Conservation (phyloP, 2,888 invertebrate genomes). For the Micropterix aruncella region DNA sequence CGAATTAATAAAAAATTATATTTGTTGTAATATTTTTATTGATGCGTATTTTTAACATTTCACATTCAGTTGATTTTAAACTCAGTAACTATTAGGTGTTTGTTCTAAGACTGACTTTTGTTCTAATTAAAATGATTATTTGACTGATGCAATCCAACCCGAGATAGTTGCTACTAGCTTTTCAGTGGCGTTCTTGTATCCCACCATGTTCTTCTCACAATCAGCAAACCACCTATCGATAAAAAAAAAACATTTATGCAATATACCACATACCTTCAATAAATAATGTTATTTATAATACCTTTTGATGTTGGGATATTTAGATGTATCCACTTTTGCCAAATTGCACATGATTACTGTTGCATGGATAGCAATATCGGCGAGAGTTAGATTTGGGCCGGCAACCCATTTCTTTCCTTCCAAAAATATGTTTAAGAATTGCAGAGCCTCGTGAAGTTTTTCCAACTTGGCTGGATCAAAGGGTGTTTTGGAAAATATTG, state of each 20-base stretch:
- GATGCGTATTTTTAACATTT: too few relatives aligned
- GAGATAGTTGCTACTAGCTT: too few relatives aligned
- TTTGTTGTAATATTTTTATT: too few relatives aligned
- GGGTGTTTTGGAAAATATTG: too few relatives aligned
- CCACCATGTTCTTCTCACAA: conserved; percentile 39
- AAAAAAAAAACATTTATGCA: background rate
- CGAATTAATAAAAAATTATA: too few relatives aligned
- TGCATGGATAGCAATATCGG: conserved; percentile 45
- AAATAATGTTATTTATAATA: too few relatives aligned
- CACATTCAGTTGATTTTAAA: too few relatives aligned
- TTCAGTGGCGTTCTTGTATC: conserved; percentile 26
- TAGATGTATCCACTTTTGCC: conserved; percentile 36
- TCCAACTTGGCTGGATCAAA: conserved; percentile 42
- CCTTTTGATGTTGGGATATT: conserved; percentile 39
- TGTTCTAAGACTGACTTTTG: too few relatives aligned
- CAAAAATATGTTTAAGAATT: conserved; percentile 43
- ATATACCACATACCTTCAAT: too few relatives aligned
- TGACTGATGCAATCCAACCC: too few relatives aligned
- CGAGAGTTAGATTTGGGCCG: conserved; percentile 49
- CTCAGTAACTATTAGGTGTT: too few relatives aligned
- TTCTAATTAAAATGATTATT: too few relatives aligned
- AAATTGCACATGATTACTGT: conserved; percentile 44
- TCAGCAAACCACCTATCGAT: background rate
- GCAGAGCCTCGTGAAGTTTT: conserved; percentile 41
- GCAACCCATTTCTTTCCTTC: conserved; percentile 43